Percentiles rank a stretch among this genome's conserved stretches.
Conservation (phyloP, 2,113 vertebrate genomes). For the Isurus oxyrinchus region DNA sequence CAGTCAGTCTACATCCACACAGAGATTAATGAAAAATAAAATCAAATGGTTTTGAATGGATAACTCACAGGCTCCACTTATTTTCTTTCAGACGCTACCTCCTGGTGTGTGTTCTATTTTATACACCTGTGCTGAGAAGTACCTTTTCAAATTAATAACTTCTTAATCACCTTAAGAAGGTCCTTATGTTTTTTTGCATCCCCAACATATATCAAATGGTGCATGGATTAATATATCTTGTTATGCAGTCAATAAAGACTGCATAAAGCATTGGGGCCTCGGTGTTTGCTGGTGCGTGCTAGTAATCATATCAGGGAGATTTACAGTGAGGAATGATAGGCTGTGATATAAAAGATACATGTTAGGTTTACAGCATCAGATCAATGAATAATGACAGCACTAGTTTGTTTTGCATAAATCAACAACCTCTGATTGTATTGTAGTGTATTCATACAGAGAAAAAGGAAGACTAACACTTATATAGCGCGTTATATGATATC, state of each 20-base stretch:
- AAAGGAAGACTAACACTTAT: not conserved
- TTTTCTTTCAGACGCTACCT: not conserved
- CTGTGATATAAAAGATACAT: not conserved
- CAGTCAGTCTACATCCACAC: not conserved
- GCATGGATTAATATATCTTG: not conserved
- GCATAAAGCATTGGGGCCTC: not conserved
- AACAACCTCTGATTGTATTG: not conserved
- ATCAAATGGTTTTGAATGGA: constrained; percentile 11
- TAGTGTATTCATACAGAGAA: not conserved
- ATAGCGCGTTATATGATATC: not conserved
- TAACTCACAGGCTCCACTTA: not conserved
- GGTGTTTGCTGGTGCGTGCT: not conserved
- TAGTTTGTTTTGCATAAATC: constrained; percentile 21
- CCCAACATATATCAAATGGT: not conserved
- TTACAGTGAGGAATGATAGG: not conserved
- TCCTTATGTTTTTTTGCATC: not conserved
- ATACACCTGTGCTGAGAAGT: not conserved
- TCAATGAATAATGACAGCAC: not conserved
- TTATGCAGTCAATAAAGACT: not conserved
- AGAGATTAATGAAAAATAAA: constrained; percentile 30
- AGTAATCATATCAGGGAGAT: not conserved
- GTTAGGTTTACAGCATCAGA: constrained; percentile 1
- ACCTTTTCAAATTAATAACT: not conserved
- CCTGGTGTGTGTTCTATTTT: not conserved
- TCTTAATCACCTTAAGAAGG: not conserved